phyloP scores from a whole-genome alignment of 2,113 vertebrate genomes.

The Capreolus pygargus region DNA sequence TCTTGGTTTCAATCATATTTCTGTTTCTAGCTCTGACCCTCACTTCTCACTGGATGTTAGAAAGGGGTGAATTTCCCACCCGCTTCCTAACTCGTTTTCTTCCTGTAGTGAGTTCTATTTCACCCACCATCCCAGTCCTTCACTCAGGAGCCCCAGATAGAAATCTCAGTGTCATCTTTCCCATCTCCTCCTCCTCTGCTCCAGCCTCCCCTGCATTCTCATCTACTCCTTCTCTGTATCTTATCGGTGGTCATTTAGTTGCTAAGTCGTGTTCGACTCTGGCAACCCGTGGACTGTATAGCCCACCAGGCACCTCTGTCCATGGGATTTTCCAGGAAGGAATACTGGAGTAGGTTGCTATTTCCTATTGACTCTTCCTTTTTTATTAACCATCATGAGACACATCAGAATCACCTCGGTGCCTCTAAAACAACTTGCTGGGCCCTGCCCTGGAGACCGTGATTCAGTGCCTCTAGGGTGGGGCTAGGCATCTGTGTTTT shows the following conservation, averaged over 20 bases:
- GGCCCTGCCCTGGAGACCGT: not conserved
- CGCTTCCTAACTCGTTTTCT: not conserved
- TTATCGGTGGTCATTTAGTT: not conserved
- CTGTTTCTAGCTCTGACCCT: not conserved
- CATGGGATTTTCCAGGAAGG: not conserved
- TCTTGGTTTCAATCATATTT: not conserved
- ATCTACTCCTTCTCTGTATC: not conserved
- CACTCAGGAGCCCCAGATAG: not conserved
- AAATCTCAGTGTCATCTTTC: not conserved
- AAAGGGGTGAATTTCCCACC: not conserved
- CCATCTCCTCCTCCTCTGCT: not conserved
- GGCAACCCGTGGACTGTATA: not conserved
- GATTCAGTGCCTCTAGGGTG: not conserved
- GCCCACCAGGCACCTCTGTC: not conserved
- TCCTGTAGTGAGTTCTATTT: not conserved
- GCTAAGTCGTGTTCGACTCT: not conserved
- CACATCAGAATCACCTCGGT: not conserved
- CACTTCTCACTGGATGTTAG: not conserved
- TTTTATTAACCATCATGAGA: not conserved
- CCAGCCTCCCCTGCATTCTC: not conserved
- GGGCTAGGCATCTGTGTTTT: not conserved
- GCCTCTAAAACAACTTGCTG: not conserved
- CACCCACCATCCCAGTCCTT: not conserved
- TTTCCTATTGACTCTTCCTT: not conserved
- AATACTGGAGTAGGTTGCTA: not conserved